A percentile compares a stretch with the other conserved stretches of the same genome.
Evolutionary conservation across 2,888 invertebrate species (phyloP).

Genomic region (Pachymerium ferrugineum): DNA sequence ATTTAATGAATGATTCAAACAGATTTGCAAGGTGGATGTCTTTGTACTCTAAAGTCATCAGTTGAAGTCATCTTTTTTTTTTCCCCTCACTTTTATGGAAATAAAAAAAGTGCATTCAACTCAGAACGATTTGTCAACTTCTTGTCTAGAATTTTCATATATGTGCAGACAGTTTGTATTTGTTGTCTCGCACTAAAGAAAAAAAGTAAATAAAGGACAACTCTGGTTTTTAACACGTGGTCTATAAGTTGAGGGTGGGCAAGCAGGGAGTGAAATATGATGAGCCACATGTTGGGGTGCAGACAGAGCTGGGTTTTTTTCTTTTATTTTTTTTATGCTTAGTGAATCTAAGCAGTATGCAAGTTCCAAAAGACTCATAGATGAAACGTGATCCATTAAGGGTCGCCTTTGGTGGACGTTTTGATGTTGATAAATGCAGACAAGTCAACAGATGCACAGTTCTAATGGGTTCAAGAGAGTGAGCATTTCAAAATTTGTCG

Average conservation of each 20-base stretch:
- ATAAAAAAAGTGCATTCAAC: background rate
- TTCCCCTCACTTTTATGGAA: background rate
- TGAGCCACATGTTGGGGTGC: constrained; percentile 12
- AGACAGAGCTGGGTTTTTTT: background rate
- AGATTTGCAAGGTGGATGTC: background rate
- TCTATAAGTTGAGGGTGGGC: background rate
- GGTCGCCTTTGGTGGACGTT: background rate
- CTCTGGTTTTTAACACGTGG: background rate
- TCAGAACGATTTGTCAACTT: background rate
- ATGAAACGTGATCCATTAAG: background rate
- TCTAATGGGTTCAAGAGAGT: background rate
- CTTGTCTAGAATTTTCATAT: background rate
- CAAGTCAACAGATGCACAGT: background rate
- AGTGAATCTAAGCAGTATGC: background rate
- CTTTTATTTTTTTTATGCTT: background rate
- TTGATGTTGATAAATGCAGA: constrained; percentile 13
- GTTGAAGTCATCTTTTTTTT: background rate
- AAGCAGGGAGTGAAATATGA: constrained; percentile 1
- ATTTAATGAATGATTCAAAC: constrained; percentile 20
- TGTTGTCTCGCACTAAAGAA: background rate
- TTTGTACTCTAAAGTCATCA: constrained; percentile 2
- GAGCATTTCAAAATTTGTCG: too few relatives aligned
- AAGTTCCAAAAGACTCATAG: constrained; percentile 4
- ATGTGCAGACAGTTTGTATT: background rate
- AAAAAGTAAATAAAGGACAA: background rate